Conservation (phyloP, 2,797 vertebrate genomes). For the Macropus fuliginosus region DNA sequence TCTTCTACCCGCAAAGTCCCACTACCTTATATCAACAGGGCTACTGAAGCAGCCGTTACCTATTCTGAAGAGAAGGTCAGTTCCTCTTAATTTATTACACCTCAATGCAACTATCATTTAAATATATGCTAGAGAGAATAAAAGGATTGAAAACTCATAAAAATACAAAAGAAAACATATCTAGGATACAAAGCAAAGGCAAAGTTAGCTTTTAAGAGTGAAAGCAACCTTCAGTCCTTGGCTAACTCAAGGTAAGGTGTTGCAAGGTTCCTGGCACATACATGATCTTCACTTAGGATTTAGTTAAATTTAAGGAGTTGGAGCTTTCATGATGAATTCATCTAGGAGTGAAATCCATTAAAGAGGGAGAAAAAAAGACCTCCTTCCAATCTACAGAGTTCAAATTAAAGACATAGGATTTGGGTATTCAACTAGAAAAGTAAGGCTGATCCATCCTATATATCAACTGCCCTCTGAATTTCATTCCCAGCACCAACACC, state of each 20-base stretch:
- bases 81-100: neutral
- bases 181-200: neutral
- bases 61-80: neutral
- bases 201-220: neutral
- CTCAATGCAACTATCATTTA: neutral
- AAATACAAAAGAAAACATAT: neutral
- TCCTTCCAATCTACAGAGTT: neutral
- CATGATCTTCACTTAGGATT: neutral
- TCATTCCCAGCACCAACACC: neutral
- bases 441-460: neutral
- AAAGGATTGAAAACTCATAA: neutral
- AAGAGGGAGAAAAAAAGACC: neutral
- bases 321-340: neutral
- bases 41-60: neutral
- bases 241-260: neutral
- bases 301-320: neutral
- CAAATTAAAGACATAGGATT: neutral
- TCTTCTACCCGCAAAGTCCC: neutral
- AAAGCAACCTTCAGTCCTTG: neutral
- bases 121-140: neutral
- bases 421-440: neutral
- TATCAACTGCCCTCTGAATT: slow-evolving; percentile 11
- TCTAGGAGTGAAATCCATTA: neutral
- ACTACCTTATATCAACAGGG: neutral
- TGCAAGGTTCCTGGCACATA: neutral